Evolutionary conservation across 2,797 vertebrate genomes (phyloP).

Genomic region (Ctenopoma multispine): DNA sequence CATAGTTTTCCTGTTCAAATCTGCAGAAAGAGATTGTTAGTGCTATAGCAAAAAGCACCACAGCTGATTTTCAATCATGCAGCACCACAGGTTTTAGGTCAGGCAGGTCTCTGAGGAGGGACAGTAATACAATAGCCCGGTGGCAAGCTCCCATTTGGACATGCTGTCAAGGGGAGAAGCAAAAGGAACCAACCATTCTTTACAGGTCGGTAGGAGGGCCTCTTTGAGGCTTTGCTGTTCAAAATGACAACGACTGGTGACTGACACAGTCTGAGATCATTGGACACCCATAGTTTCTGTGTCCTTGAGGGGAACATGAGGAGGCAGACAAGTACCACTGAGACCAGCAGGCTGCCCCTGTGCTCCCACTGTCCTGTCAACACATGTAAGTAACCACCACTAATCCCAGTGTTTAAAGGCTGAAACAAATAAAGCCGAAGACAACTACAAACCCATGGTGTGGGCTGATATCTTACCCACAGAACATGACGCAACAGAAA

Average conservation of each 20-base stretch:
- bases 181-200: slow-evolving; percentile 76
- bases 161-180: slow-evolving; percentile 76
- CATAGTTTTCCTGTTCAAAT: slow-evolving; percentile 62
- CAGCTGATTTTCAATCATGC: slow-evolving; percentile 82
- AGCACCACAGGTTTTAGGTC: slow-evolving; percentile 79
- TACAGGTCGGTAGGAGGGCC: slow-evolving; percentile 72
- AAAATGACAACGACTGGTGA: slow-evolving; percentile 73
- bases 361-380: slow-evolving; percentile 67
- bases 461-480: slow-evolving; percentile 13
- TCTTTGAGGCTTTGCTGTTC: slow-evolving; percentile 67
- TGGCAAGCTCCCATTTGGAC: slow-evolving; percentile 79
- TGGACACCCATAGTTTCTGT: slow-evolving; percentile 68
- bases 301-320: slow-evolving; percentile 76
- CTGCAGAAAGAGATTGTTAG: slow-evolving; percentile 70
- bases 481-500: slow-evolving; percentile 31
- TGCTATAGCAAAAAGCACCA: slow-evolving; percentile 60
- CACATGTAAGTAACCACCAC: slow-evolving; percentile 44
- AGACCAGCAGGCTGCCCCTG: slow-evolving; percentile 67
- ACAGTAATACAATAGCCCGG: slow-evolving; percentile 82
- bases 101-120: slow-evolving; percentile 65
- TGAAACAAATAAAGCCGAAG: slow-evolving; percentile 28
- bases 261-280: slow-evolving; percentile 65
- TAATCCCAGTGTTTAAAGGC: slow-evolving; percentile 59
- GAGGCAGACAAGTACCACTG: slow-evolving; percentile 72
- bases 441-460: slow-evolving; percentile 19